Conservation (phyloP, 2,113 vertebrate genomes). For the Notothenia coriiceps region DNA sequence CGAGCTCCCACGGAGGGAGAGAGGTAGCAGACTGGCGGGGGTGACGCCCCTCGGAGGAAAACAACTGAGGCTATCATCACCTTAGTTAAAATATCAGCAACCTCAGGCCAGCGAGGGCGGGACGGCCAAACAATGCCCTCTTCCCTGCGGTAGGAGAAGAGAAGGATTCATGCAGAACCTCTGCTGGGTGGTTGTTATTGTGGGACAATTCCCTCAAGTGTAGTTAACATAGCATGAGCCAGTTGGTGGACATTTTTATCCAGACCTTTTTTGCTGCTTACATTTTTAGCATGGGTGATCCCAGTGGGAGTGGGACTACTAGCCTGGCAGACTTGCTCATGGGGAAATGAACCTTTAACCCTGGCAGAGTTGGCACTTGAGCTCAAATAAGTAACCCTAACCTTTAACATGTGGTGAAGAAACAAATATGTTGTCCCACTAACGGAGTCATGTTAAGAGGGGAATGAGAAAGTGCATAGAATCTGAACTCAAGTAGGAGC, state of each 20-base stretch:
- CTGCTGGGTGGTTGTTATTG: conserved; percentile 63
- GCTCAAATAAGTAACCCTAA: not conserved
- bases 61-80: conserved; percentile 77
- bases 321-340: conserved; percentile 18
- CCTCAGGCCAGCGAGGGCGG: conserved; percentile 50
- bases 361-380: not conserved
- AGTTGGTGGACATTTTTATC: conserved; percentile 68
- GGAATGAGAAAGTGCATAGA: not conserved
- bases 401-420: not conserved
- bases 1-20: conserved; percentile 64
- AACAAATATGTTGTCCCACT: not conserved
- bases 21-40: conserved; percentile 48
- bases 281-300: conserved; percentile 64
- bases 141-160: conserved; percentile 47
- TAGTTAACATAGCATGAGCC: conserved; percentile 65
- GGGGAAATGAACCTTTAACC: conserved; percentile 54
- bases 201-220: conserved; percentile 66
- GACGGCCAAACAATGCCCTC: conserved; percentile 62
- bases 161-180: conserved; percentile 58
- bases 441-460: not conserved
- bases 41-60: conserved; percentile 55
- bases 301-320: conserved; percentile 37
- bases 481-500: conserved; percentile 70
- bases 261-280: conserved; percentile 36
- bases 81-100: conserved; percentile 75